These are phyloP conservation scores for Boleophthalmus pectinirostris DNA, from an alignment of 2,113 vertebrate species.

Conservation along the genomic window DNA sequence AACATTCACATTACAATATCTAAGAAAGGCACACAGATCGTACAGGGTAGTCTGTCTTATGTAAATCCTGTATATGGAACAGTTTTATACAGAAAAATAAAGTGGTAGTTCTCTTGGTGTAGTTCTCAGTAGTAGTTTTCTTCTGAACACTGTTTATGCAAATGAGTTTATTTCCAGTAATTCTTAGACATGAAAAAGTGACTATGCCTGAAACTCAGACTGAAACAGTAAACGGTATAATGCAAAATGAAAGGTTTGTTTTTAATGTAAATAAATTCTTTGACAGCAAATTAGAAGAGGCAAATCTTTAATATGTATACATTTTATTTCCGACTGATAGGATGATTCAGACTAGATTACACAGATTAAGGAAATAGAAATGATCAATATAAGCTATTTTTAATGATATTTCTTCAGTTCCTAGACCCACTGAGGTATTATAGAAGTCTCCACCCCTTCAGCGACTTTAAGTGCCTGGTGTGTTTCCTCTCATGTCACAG, in stretches of 20 bases:
- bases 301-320: no score
- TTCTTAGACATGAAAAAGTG: background rate
- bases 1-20: background rate
- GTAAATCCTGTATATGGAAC: background rate
- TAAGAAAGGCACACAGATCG: no score
- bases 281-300: conserved; percentile 21
- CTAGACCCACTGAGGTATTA: conserved; percentile 7
- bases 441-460: conserved; percentile 24
- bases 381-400: background rate
- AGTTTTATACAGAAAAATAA: background rate
- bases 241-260: background rate
- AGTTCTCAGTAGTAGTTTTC: no score
- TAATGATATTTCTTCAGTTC: background rate
- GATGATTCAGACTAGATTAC: background rate
- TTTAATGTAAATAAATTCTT: conserved; percentile 9
- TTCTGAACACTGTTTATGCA: background rate
- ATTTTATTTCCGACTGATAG: background rate
- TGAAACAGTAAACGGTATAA: background rate
- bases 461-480: background rate
- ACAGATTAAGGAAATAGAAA: background rate
- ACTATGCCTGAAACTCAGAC: background rate
- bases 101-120: no score
- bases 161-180: background rate
- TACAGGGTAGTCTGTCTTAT: no score
- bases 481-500: conserved; percentile 14